A percentile compares a stretch with the other conserved stretches of the same genome.
Evolutionary conservation across 1,140 invertebrate species (phyloP).

Genomic region (Mamestra configurata): DNA sequence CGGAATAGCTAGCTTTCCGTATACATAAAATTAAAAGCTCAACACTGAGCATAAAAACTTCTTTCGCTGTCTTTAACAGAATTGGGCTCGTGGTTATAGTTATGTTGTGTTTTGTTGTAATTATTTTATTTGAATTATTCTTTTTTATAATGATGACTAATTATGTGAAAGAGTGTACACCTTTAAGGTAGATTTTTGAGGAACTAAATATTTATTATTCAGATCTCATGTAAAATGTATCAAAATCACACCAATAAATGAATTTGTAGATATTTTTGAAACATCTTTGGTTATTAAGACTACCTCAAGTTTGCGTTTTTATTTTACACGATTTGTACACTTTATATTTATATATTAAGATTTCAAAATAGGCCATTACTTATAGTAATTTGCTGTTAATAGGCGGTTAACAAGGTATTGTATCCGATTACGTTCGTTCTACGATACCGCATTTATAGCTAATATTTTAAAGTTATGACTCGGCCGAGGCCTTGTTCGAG

Average conservation of each 20-base stretch:
- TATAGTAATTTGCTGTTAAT: constrained; percentile 27
- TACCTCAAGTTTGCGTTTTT: constrained; percentile 8
- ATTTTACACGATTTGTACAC: background rate
- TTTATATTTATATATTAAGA: background rate
- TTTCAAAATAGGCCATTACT: background rate
- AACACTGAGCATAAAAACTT: background rate
- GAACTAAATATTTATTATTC: too few species aligned
- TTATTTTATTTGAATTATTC: too few species aligned
- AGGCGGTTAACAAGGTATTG: constrained; percentile 5
- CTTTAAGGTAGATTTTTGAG: too few species aligned
- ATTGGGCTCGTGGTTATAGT: background rate
- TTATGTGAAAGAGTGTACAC: too few species aligned
- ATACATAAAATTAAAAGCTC: constrained; percentile 25
- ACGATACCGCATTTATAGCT: constrained; percentile 14
- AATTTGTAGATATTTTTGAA: too few species aligned
- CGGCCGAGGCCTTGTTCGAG: constrained; percentile 14
- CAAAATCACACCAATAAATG: too few species aligned
- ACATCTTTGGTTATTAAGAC: constrained; percentile 20
- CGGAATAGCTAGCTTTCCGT: constrained; percentile 15
- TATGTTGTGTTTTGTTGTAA: too few species aligned
- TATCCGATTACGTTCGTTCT: constrained; percentile 10
- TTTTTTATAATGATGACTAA: too few species aligned
- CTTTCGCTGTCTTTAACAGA: constrained; percentile 13
- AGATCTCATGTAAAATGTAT: too few species aligned
- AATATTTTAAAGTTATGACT: constrained; percentile 54